These are phyloP conservation scores for Coregonus clupeaformis DNA, from an alignment of 2,113 vertebrate genomes.

Conservation along the genomic window DNA sequence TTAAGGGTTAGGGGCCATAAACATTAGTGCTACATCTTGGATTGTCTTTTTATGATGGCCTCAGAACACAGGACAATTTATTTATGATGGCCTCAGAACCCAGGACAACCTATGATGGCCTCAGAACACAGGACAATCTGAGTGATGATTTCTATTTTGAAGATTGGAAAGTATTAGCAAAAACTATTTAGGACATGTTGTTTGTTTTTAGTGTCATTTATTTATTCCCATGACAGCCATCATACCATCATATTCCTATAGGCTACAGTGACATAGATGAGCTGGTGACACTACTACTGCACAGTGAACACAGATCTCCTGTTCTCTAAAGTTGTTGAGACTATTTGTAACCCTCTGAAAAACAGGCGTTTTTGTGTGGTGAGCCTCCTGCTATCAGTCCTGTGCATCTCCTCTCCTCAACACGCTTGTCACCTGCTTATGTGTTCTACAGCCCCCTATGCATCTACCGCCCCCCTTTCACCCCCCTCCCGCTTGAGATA, in stretches of 20 bases:
- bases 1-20: not conserved
- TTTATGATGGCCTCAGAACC: no score
- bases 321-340: conserved; percentile 16
- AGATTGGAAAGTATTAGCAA: no score
- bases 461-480: no score
- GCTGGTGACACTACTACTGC: not conserved
- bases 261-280: not conserved
- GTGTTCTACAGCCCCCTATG: no score
- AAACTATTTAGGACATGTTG: no score
- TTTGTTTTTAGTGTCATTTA: not conserved
- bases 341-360: not conserved
- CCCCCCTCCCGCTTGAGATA: conserved; percentile 2
- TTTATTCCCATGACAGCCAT: not conserved
- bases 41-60: no score
- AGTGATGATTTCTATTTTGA: no score
- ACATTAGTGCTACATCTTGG: no score
- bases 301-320: conserved; percentile 10
- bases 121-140: no score
- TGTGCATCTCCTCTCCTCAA: not conserved
- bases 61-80: no score
- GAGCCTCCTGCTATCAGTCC: conserved; percentile 8
- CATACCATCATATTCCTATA: no score
- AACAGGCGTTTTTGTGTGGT: not conserved
- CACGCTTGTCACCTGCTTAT: conserved; percentile 25
- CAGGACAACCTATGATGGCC: no score